Evolutionary conservation across 2,888 invertebrate species (phyloP).

Genomic region (Flexamia atlantica): DNA sequence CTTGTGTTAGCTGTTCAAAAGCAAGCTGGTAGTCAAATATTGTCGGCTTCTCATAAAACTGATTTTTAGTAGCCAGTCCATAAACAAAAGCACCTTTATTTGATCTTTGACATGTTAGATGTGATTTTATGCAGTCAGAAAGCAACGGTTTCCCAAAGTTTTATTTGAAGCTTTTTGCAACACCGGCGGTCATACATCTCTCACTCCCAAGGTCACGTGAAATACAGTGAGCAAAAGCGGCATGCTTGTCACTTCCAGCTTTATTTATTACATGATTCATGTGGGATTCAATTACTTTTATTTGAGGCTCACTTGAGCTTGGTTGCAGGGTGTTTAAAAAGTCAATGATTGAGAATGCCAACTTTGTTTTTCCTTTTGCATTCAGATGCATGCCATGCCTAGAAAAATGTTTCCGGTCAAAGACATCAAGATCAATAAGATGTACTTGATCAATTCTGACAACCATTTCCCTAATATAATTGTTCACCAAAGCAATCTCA

Average conservation of each 20-base stretch:
- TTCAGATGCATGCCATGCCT: conserved; percentile 8
- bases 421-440: conserved; percentile 11
- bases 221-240: not conserved
- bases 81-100: not conserved
- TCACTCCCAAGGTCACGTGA: not conserved
- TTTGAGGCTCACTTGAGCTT: not conserved
- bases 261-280: not conserved
- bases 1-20: not conserved
- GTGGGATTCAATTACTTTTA: not conserved
- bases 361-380: not conserved
- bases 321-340: not conserved
- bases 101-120: not conserved
- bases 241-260: not conserved
- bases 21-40: not conserved
- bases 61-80: conserved; percentile 9
- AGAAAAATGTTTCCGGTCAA: conserved; percentile 7
- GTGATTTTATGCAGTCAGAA: not conserved
- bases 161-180: not conserved
- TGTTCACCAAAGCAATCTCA: not conserved
- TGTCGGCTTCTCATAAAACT: conserved; percentile 8
- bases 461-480: conserved; percentile 13
- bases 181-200: not conserved
- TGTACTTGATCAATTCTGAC: not conserved
- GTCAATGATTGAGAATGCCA: not conserved
- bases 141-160: conserved; percentile 1